Evolutionary conservation across 1,140 invertebrate genomes (phyloP), one percentile per base, ranked within the genome.

Genomic region (Bombus confusus): DNA sequence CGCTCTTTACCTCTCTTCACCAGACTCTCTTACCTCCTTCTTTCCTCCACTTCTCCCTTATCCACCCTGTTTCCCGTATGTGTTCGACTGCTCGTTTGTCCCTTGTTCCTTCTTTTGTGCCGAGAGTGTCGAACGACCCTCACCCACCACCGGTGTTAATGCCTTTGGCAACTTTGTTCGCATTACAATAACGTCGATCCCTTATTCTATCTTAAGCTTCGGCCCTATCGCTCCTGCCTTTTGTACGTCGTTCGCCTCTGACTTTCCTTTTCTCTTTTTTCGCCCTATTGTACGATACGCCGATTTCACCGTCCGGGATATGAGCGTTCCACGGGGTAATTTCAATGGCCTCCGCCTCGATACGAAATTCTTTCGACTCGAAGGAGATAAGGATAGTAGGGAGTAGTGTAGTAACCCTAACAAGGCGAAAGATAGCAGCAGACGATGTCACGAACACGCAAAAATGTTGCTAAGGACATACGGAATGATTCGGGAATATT

Each of bases 101-200:
- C 83, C 83, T 73, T 71, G 74, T 86, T 87, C 80, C 86, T 89
- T 80, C 79, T 86, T 90, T 88, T 73, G 34, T 71, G 69, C 22
- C 43, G 87, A 89, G 86, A 52, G 47, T 52, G 47, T 80, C 90
- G 86, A 91, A 83, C 88, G 90, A 92, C 83, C 75, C 88, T 91
- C 92, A 91, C 83, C 89, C 91, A 92, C 90, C 91, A 88, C 69
- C 75, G 80, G 88, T 91, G 88, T 91, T 93, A 92, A 93, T 91
- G 93, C 92, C 92, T 93, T 91, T 85, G 87, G 89, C 92, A 91
- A 93, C 91, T 92, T 92, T 92, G 92, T 93, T 92, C 92, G 87
- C 85, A 85, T 90, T 80, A 74, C 88, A 62, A 83, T 57, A 62
- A 71, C 80, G 25, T 80, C 85, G 71, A 31, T 62, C 79, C 62